phyloP scores from a whole-genome alignment of 2,113 vertebrate species.

The Austrofundulus limnaeus region DNA sequence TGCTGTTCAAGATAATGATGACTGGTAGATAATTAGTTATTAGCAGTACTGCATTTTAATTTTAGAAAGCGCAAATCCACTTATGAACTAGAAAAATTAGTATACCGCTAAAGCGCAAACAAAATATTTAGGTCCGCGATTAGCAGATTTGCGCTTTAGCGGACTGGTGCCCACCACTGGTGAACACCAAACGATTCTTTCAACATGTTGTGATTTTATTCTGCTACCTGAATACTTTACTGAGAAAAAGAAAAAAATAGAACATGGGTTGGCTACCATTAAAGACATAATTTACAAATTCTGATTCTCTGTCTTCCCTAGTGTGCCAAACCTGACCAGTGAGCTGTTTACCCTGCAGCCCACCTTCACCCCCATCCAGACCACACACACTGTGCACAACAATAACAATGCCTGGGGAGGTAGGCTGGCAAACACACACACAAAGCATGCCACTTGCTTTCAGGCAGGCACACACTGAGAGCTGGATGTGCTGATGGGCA shows the following conservation, averaged over 20 bases:
- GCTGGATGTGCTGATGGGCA: slow-evolving; percentile 16
- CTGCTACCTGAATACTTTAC: neutral
- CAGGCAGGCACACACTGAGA: slow-evolving; percentile 5
- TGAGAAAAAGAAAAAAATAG: slow-evolving; percentile 4
- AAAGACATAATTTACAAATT: slow-evolving; percentile 16
- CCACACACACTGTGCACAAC: slow-evolving; percentile 87
- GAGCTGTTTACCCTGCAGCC: slow-evolving; percentile 92
- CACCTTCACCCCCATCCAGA: slow-evolving; percentile 86
- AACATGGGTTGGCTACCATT: slow-evolving; percentile 5
- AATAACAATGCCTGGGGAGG: slow-evolving; percentile 90
- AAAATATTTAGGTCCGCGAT: too few species aligned
- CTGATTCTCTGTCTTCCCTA: slow-evolving; percentile 49
- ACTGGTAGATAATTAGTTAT: too few species aligned
- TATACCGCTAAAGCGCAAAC: too few species aligned
- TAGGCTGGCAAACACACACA: slow-evolving; percentile 56
- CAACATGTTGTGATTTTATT: neutral
- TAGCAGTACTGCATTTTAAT: too few species aligned
- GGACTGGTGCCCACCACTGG: too few species aligned
- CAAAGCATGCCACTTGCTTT: slow-evolving; percentile 13
- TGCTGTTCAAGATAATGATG: too few species aligned
- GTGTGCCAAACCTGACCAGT: slow-evolving; percentile 89
- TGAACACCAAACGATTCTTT: neutral
- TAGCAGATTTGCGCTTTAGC: too few species aligned
- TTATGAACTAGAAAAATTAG: too few species aligned
- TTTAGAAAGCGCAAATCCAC: too few species aligned